Conservation (phyloP, 2,888 invertebrate genomes). For the Sesamia inferens region DNA sequence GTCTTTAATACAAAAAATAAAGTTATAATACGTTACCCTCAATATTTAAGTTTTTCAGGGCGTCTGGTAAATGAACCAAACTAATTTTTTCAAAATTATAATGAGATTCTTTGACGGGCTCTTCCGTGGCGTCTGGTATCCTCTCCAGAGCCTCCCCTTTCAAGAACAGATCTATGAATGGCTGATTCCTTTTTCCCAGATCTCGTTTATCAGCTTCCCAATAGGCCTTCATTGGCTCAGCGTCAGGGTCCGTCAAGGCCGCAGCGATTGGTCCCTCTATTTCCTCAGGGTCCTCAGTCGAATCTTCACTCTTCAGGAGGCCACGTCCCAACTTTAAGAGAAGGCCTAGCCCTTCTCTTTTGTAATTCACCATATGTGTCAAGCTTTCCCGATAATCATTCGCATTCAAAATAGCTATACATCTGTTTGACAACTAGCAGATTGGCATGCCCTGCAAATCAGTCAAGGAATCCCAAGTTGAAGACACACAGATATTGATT, state of each 20-base stretch:
- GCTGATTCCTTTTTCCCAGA: conserved; percentile 77
- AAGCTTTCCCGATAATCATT: conserved; percentile 77
- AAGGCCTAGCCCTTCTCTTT: conserved; percentile 86
- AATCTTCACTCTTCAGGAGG: conserved; percentile 73
- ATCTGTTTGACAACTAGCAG: conserved; percentile 83
- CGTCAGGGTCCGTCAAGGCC: conserved; percentile 65
- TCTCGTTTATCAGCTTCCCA: conserved; percentile 85
- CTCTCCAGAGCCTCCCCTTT: conserved; percentile 79
- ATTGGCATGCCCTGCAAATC: conserved; percentile 89
- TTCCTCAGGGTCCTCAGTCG: conserved; percentile 73
- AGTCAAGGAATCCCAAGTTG: conserved; percentile 89
- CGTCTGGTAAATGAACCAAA: conserved; percentile 78
- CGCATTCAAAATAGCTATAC: conserved; percentile 82
- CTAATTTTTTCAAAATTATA: conserved; percentile 83
- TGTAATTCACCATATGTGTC: conserved; percentile 86
- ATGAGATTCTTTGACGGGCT: conserved; percentile 84
- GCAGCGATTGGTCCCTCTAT: conserved; percentile 60
- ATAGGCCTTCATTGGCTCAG: conserved; percentile 85
- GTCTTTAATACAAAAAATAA: conserved; percentile 65
- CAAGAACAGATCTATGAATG: conserved; percentile 82
- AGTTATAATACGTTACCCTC: conserved; percentile 84
- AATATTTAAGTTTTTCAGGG: conserved; percentile 76
- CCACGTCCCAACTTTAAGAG: conserved; percentile 80
- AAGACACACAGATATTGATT: conserved; percentile 89
- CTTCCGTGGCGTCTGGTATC: conserved; percentile 84